These are phyloP conservation scores for Holothuria glaberrima DNA, from an alignment of 35 echinoderm and acorn worm species.

Conservation along the genomic window DNA sequence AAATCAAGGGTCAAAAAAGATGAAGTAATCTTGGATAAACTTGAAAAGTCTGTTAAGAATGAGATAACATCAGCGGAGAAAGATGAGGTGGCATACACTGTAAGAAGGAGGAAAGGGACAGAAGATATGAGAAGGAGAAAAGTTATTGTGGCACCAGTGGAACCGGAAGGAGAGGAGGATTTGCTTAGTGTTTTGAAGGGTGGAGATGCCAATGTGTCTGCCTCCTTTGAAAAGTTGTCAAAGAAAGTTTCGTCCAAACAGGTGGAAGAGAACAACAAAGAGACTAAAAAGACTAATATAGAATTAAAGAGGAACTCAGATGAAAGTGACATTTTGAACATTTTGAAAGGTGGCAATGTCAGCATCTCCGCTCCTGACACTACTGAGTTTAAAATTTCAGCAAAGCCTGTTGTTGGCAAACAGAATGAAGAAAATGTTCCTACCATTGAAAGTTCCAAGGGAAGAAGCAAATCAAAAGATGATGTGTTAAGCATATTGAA, in stretches of 20 bases:
- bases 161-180: background rate
- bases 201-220: background rate
- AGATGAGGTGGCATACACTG: background rate
- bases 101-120: background rate
- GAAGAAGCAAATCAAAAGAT: background rate
- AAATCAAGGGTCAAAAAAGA: no score
- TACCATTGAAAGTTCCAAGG: no score
- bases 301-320: background rate
- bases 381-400: no score
- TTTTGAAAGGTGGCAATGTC: slow-evolving; percentile 11
- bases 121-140: background rate
- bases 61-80: background rate
- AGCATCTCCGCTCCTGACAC: no score
- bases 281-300: background rate
- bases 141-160: background rate
- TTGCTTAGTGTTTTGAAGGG: slow-evolving; percentile 50
- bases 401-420: no score
- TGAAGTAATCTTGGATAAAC: background rate
- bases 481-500: slow-evolving; percentile 10
- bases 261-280: background rate
- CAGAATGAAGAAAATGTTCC: no score
- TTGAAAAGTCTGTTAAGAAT: background rate
- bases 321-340: background rate
- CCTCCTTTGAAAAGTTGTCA: background rate
- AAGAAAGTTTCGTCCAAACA: background rate